A percentile compares a stretch with the other conserved stretches of the same genome.
These are phyloP conservation scores for Trichopria drosophilae DNA, from an alignment of 2,888 invertebrate genomes.

Conservation along the genomic window DNA sequence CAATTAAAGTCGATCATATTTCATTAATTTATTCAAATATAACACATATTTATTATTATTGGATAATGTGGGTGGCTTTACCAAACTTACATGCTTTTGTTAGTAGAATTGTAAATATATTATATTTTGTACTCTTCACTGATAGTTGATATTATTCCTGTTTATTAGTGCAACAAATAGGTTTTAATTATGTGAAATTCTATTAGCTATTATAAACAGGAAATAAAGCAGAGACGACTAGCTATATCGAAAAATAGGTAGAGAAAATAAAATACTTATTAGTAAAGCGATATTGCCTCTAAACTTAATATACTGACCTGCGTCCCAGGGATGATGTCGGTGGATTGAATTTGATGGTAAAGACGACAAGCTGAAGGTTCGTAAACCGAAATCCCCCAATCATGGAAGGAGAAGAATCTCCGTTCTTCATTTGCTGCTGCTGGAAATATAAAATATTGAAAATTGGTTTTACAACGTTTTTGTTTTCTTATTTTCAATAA, in stretches of 20 bases:
- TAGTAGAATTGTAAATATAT: too few relatives aligned
- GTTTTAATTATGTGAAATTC: background rate
- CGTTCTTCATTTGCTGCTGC: constrained; percentile 66
- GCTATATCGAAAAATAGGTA: background rate
- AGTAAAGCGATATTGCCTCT: too few relatives aligned
- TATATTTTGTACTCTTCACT: too few relatives aligned
- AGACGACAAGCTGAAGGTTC: constrained; percentile 72
- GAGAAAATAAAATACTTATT: background rate
- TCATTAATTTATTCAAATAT: too few relatives aligned
- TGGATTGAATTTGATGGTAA: constrained; percentile 71
- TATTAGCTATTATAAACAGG: background rate
- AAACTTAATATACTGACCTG: constrained; percentile 59
- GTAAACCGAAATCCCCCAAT: constrained; percentile 74
- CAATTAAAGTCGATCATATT: too few relatives aligned
- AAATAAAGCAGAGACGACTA: background rate
- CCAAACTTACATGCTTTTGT: too few relatives aligned
- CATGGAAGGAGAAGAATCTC: constrained; percentile 76
- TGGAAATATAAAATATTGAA: constrained; percentile 42
- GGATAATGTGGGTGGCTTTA: too few relatives aligned
- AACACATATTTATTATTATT: too few relatives aligned
- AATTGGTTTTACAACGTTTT: constrained; percentile 6
- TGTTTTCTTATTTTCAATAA: too few relatives aligned
- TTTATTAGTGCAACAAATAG: background rate
- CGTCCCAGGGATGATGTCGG: constrained; percentile 72
- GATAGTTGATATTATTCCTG: too few relatives aligned